Percentiles rank a stretch among this genome's conserved stretches.
phyloP scores from a whole-genome alignment of 2,113 vertebrate species.

The Aviceda subcristata region DNA sequence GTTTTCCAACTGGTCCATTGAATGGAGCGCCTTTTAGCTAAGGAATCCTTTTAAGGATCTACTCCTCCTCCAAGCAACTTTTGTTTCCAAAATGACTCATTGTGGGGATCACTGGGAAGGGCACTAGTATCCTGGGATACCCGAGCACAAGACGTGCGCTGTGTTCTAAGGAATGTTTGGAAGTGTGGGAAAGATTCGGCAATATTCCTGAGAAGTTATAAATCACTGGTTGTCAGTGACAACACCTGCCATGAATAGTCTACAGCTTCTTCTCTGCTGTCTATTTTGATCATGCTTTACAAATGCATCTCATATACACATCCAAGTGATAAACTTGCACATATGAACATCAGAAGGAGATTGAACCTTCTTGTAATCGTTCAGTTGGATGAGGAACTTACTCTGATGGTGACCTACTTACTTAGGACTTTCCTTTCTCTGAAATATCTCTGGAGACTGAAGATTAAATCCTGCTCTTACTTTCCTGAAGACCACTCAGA shows the following conservation, averaged over 20 bases:
- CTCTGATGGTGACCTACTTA: constrained; percentile 37
- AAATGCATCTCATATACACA: constrained; percentile 36
- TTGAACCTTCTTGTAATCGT: not conserved
- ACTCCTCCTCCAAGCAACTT: not conserved
- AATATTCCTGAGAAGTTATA: constrained; percentile 12
- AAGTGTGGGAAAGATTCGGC: not conserved
- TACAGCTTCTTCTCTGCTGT: constrained; percentile 36
- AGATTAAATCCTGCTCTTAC: not conserved
- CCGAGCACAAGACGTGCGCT: not conserved
- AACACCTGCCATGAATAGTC: constrained; percentile 55
- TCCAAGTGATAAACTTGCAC: constrained; percentile 54
- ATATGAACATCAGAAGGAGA: constrained; percentile 12
- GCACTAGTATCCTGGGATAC: not conserved
- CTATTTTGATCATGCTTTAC: constrained; percentile 46
- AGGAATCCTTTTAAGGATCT: not conserved
- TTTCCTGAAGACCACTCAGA: not conserved
- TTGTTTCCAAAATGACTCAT: not conserved
- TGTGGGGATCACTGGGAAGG: not conserved
- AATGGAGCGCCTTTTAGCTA: not conserved
- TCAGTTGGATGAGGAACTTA: constrained; percentile 3
- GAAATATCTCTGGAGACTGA: not conserved
- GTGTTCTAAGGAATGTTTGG: not conserved
- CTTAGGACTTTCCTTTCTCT: not conserved
- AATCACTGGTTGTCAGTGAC: constrained; percentile 48
- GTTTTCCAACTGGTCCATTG: not conserved